Evolutionary conservation across 2,888 invertebrate genomes (phyloP).

Genomic region (Drosophila paracracens): DNA sequence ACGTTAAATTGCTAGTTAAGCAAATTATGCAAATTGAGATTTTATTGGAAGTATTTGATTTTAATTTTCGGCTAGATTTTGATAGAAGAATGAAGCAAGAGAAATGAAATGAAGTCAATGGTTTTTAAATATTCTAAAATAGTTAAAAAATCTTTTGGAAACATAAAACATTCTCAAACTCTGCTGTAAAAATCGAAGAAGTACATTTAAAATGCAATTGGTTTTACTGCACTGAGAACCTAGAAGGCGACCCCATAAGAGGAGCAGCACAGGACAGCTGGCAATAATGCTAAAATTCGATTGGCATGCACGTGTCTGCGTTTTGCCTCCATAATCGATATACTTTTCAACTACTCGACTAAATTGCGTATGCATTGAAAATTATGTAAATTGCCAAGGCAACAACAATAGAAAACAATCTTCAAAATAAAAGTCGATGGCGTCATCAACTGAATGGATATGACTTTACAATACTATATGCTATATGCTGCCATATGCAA

Average conservation of each 20-base stretch:
- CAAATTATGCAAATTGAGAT: slow-evolving; percentile 5
- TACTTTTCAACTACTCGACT: slow-evolving; percentile 4
- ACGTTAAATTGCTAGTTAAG: slow-evolving; percentile 31
- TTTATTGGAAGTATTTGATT: not conserved
- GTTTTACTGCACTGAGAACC: slow-evolving; percentile 2
- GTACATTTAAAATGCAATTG: not conserved
- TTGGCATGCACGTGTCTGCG: slow-evolving; percentile 31
- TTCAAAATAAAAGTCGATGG: slow-evolving; percentile 49
- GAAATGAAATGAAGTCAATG: not conserved
- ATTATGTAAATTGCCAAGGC: slow-evolving; percentile 67
- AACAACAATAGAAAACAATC: slow-evolving; percentile 20
- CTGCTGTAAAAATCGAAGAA: not conserved
- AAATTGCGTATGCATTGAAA: slow-evolving; percentile 70
- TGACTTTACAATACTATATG: slow-evolving; percentile 1
- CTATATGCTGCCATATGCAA: not conserved
- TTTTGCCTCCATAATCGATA: slow-evolving; percentile 16
- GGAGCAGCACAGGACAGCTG: slow-evolving; percentile 2
- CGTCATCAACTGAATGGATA: slow-evolving; percentile 50
- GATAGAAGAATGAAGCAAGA: not conserved
- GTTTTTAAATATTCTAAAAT: not conserved
- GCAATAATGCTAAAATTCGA: slow-evolving; percentile 41
- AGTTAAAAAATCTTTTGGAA: not conserved
- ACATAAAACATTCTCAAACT: not conserved
- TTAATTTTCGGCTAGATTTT: not conserved
- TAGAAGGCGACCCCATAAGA: not conserved